Base-by-base conservation (phyloP, 2,113 vertebrate genomes). In the Eleginops maclovinus region DNA sequence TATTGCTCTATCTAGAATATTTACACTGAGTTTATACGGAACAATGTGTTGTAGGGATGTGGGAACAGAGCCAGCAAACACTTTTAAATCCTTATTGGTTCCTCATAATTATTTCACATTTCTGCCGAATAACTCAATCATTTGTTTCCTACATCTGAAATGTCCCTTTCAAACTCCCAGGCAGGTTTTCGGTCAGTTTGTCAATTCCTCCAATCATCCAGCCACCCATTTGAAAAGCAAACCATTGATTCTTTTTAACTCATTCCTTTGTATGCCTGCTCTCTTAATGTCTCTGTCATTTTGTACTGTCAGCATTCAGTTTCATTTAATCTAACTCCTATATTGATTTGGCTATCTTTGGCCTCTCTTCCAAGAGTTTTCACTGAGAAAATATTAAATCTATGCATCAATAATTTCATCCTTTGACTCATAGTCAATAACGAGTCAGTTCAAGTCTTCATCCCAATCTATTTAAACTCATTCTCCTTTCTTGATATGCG, bases 141-240 rank as follows among this genome's bases (percentile, higher is more conserved):
- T 51, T 64, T 50, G 28, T 56, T 51, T 50, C 26, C 51, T 2
- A n/a, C 7, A 59, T 59, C 63, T 53, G 22, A 75, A 63, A 70
- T 31, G 26, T 83, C 50, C 16, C 7, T 47, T 58, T n/a, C 51
- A 51, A 41, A 67, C 41, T 47, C 47, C 24, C 51, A 36, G 24
- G 9, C 54, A 28, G 21, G 71, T 46, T 28, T 21, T 55, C 59
- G 72, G 21, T 68, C 64, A 68, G 26, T 21, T 26, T 74, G 36
- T 59, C 36, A 79, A 68, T 70, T 28, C 64, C 41, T 64, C 65
- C 62, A 66, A 75, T 75, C 73, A 58, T 49, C n/a, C 19, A 75
- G 61, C 50, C n/a, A 55, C 36, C 50, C 10, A 73, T 76, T 43
- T 31, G 58, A 66, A 70, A 73, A 47, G 65, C 50, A 55, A 36